These are phyloP conservation scores for Scaptodrosophila lebanonensis DNA, from an alignment of 1,140 invertebrate genomes.

Conservation along the genomic window DNA sequence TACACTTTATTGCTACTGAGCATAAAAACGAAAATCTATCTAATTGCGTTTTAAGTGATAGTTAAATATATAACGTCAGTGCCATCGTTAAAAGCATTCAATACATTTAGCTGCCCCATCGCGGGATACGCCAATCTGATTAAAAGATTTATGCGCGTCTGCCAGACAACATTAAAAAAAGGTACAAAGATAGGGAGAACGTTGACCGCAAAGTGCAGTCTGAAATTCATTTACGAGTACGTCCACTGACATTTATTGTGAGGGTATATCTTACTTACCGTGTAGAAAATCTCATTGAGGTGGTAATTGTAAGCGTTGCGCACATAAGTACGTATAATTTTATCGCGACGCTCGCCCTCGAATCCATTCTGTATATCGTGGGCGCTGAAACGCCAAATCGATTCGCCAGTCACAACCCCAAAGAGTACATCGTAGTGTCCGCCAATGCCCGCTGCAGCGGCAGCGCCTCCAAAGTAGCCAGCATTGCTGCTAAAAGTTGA, in stretches of 20 bases:
- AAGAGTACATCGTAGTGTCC: constrained; percentile 87
- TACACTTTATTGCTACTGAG: too few species aligned
- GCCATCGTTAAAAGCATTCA: too few species aligned
- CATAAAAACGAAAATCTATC: too few species aligned
- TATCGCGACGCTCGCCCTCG: constrained; percentile 91
- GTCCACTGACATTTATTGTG: neutral
- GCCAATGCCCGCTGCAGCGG: constrained; percentile 38
- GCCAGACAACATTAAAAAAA: constrained; percentile 4
- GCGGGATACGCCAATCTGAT: constrained; percentile 45
- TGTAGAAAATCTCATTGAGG: constrained; percentile 97
- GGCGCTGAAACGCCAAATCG: constrained; percentile 88
- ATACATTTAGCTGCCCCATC: too few species aligned
- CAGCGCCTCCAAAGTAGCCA: constrained; percentile 45
- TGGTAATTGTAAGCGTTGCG: constrained; percentile 96
- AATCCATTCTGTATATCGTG: constrained; percentile 92
- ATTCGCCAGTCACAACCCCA: constrained; percentile 90
- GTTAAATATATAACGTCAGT: too few species aligned
- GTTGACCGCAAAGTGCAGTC: too few species aligned
- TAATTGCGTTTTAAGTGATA: too few species aligned
- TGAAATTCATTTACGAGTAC: neutral
- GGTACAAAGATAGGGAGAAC: too few species aligned
- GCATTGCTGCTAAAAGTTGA: constrained; percentile 41
- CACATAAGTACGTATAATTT: constrained; percentile 94
- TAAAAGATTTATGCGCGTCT: constrained; percentile 43
- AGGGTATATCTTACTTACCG: constrained; percentile 79